Conservation (phyloP, 2,888 invertebrate genomes). For the Megastigmus dorsalis region DNA sequence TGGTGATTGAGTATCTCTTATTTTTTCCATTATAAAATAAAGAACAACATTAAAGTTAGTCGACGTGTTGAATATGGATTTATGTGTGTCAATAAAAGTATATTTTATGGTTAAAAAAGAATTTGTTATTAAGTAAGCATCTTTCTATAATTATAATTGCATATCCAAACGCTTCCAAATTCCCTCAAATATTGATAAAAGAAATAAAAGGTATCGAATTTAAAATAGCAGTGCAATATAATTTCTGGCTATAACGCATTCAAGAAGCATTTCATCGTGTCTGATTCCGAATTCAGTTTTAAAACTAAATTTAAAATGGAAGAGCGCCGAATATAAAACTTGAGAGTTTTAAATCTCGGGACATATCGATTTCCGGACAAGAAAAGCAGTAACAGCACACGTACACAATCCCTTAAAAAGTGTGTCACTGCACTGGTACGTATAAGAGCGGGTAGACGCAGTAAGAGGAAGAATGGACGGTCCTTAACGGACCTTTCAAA, state of each 20-base stretch:
- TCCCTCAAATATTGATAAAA: no score
- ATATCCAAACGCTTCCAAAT: no score
- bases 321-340: background rate
- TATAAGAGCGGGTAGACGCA: background rate
- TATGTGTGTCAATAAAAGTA: background rate
- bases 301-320: constrained; percentile 23
- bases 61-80: no score
- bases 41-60: no score
- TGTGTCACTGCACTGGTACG: background rate
- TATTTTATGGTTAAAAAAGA: background rate
- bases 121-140: constrained; percentile 5
- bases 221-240: background rate
- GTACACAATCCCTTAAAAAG: constrained; percentile 12
- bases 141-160: no score
- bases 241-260: background rate
- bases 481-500: background rate
- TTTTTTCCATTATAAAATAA: no score
- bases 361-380: constrained; percentile 28
- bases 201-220: no score
- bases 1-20: no score
- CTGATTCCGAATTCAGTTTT: background rate
- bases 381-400: background rate
- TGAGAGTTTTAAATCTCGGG: constrained; percentile 18
- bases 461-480: constrained; percentile 1
- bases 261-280: background rate